Conservation (phyloP, 53 echinoderm and acorn worm species). For the Arbacia lixula region DNA sequence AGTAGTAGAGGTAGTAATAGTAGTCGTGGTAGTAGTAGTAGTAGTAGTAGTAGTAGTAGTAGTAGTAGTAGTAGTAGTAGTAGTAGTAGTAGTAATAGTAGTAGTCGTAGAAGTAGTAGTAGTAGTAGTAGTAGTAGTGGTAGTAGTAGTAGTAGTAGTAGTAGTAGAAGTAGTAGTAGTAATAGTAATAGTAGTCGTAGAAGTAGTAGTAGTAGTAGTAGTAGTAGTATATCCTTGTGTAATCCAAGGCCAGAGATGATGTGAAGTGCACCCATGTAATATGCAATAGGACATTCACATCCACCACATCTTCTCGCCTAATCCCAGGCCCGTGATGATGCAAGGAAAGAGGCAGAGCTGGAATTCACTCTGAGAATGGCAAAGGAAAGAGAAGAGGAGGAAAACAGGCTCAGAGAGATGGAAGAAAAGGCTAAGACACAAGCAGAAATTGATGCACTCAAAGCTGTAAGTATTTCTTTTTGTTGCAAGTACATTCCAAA, state of each 20-base stretch:
- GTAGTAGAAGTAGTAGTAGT: not conserved
- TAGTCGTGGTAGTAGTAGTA: not conserved
- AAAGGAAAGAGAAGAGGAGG: slow-evolving; percentile 73
- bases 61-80: slow-evolving; percentile 22
- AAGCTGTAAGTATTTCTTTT: slow-evolving; percentile 47
- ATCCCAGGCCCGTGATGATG: slow-evolving; percentile 21
- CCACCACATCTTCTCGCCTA: too few species aligned
- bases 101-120: slow-evolving; percentile 12
- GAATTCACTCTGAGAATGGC: slow-evolving; percentile 36
- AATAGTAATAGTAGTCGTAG: slow-evolving; percentile 23
- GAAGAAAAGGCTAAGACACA: slow-evolving; percentile 70
- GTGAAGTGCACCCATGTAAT: too few species aligned
- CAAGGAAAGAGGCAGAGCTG: slow-evolving; percentile 2
- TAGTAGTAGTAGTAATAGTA: slow-evolving; percentile 28
- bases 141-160: slow-evolving; percentile 7
- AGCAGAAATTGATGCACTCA: slow-evolving; percentile 57
- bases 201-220: slow-evolving; percentile 37
- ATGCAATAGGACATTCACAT: too few species aligned
- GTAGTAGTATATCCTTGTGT: not conserved
- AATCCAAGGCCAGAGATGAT: slow-evolving; percentile 14
- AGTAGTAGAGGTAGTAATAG: not conserved
- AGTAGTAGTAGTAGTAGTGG: slow-evolving; percentile 13
- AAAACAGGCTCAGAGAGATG: slow-evolving; percentile 62
- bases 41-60: slow-evolving; percentile 33
- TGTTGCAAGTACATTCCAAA: too few species aligned